phyloP scores from a whole-genome alignment of 2,888 invertebrate species.

The Dromius quadrimaculatus region DNA sequence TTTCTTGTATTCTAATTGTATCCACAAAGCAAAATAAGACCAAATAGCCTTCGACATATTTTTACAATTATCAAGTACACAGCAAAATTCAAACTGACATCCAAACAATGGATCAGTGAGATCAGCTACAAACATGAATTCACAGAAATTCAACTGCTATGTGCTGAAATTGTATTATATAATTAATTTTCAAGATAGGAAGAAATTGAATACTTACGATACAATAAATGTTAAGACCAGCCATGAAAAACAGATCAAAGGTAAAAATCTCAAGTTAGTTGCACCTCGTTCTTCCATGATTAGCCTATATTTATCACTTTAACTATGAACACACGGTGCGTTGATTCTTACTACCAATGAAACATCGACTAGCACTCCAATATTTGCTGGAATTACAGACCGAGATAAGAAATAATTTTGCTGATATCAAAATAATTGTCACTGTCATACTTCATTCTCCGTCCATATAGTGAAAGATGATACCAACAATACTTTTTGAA shows the following conservation, averaged over 20 bases:
- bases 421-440: slow-evolving; percentile 25
- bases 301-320: background rate
- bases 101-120: too few relatives aligned
- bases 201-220: slow-evolving; percentile 30
- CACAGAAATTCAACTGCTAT: too few relatives aligned
- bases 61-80: background rate
- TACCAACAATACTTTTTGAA: background rate
- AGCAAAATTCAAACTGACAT: background rate
- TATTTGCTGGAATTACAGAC: background rate
- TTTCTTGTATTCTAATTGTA: too few relatives aligned
- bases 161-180: too few relatives aligned
- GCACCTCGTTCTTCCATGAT: slow-evolving; percentile 12
- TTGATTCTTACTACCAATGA: background rate
- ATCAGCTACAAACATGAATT: too few relatives aligned
- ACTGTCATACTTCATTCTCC: background rate
- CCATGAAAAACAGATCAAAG: slow-evolving; percentile 31
- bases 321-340: background rate
- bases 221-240: slow-evolving; percentile 31
- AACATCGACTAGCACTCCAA: background rate
- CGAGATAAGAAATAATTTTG: background rate
- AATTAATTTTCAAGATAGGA: too few relatives aligned
- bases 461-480: background rate
- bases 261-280: slow-evolving; percentile 25
- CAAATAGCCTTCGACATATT: too few relatives aligned
- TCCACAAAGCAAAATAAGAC: too few relatives aligned